Evolutionary conservation across 1,140 invertebrate species (phyloP), one percentile per base, ranked within the genome.

Genomic region (Drosophila parabipectinata): DNA sequence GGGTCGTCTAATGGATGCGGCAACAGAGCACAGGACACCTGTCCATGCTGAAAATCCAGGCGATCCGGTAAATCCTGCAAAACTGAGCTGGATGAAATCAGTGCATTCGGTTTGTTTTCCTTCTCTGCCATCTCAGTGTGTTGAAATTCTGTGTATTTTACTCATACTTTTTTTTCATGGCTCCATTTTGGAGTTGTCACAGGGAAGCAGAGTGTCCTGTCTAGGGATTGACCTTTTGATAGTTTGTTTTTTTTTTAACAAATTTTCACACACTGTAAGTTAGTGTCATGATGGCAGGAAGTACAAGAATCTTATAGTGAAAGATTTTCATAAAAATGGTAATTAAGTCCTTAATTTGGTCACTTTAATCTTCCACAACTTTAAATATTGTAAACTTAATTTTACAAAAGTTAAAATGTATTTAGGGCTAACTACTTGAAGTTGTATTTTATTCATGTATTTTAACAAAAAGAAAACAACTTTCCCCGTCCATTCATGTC

Each of bases 401-500:
- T 79, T 59, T 15, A 28, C 34, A 12, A n/a, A 41, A 37, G 39
- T 26, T 63, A 15, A 59, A 66, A 44, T 32, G 41, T 63, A 75
- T 34, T 47, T 54, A 37, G 47, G n/a, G 37, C 8, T 32, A 15
- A 9, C 14, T 18, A 10, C 12, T 60, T 63, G n/a, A 37, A 59
- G 48, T 37, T 45, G 28, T 39, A 66, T 41, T 56, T 63, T 66
- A 56, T 47, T 59, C 53, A 47, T 47, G 44, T 63, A 68, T 74
- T 78, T 69, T 67, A 60, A 47, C 54, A 37, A 24, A 81, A 87
- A 87, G 55, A 47, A 54, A 41, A 24, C 78, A 87, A 82, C 64
- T 85, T 87, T 82, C 55, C 74, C 85, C 82, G 78, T 71, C 72
- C 72, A 61, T 51, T 39, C 67, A 50, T n/a, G 28, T 15, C 18